Base-by-base conservation (phyloP, 2,888 invertebrate genomes). In the Schizaphis graminum region DNA sequence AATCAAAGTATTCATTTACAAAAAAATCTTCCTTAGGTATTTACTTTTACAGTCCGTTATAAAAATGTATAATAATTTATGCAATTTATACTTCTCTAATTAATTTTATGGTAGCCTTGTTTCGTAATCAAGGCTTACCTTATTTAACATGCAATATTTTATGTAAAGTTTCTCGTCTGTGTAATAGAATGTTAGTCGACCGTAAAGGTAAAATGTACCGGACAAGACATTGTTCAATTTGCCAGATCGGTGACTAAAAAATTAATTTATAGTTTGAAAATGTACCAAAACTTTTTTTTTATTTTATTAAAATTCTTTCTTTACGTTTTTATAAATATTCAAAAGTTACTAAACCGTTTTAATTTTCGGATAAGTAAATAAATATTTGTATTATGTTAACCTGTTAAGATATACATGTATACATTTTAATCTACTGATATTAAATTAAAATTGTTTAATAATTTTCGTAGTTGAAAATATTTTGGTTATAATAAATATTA, bases 111-210 rank as follows among this genome's bases (percentile, higher is more conserved):
- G 44, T 44, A 77, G 67, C 13, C 49, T 91, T 77, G 35, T 91
- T 91, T 53, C 49, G 49, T 35, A 87, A 87, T 87, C n/a, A 28
- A 41, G 44, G 56, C 57, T 41, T 53, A 85, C 56, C 49, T 56
- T 91, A 85, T 85, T 56, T 85, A 56, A 44, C 56, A 35, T 44
- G 85, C 28, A 56, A 21, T 85, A 56, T 85, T 56, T 91, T 56
- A 85, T 56, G 44, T 44, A 84, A 91, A 85, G 56, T 85, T 44
- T 84, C 28, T 91, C 91, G 85, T 85, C 44, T 85, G 85, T 85
- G 84, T 91, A 91, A 85, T 85, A 85, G 44, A 91, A 85, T 44
- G 91, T 56, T 91, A 56, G 56, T 44, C 85, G n/a, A 85, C 56
- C 84, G 56, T 84, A 91, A 85, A 91, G n/a, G 56, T 84, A 91